phyloP scores from a whole-genome alignment of 92 coral and sea anemone species.

The Epizoanthus ramosus region DNA sequence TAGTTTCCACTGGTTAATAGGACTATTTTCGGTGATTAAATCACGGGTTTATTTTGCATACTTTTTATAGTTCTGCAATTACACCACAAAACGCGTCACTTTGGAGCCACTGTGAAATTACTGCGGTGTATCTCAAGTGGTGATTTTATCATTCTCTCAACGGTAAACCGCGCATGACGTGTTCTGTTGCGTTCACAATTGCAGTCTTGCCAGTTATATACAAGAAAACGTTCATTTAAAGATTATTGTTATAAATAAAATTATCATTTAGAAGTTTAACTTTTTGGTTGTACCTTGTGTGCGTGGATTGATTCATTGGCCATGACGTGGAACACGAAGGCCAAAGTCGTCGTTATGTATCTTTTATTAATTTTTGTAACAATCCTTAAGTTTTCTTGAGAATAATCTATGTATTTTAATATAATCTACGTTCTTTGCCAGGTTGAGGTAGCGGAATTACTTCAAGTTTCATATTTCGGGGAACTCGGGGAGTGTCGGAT shows the following conservation, averaged over 20 bases:
- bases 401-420: no score
- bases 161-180: slow-evolving; percentile 24
- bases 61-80: slow-evolving; percentile 2
- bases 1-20: slow-evolving; percentile 22
- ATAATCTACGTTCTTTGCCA: no score
- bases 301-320: slow-evolving; percentile 5
- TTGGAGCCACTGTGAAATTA: slow-evolving; percentile 5
- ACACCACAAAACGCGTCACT: slow-evolving; percentile 18
- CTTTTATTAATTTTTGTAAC: neutral
- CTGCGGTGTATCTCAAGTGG: slow-evolving; percentile 7
- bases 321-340: neutral
- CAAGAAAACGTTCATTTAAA: slow-evolving; percentile 22
- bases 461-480: no score
- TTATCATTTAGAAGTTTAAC: slow-evolving; percentile 8
- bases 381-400: no score
- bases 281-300: slow-evolving; percentile 14
- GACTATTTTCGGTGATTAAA: slow-evolving; percentile 10
- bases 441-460: no score
- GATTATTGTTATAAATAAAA: slow-evolving; percentile 16
- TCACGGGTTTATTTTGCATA: slow-evolving; percentile 14
- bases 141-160: slow-evolving; percentile 24
- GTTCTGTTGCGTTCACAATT: slow-evolving; percentile 15
- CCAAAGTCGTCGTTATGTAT: slow-evolving; percentile 6
- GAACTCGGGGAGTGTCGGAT: no score
- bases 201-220: neutral